Percentiles rank a stretch among this genome's conserved stretches.
phyloP scores from a whole-genome alignment of 2,888 invertebrate genomes.

The Ormyrus labotus region DNA sequence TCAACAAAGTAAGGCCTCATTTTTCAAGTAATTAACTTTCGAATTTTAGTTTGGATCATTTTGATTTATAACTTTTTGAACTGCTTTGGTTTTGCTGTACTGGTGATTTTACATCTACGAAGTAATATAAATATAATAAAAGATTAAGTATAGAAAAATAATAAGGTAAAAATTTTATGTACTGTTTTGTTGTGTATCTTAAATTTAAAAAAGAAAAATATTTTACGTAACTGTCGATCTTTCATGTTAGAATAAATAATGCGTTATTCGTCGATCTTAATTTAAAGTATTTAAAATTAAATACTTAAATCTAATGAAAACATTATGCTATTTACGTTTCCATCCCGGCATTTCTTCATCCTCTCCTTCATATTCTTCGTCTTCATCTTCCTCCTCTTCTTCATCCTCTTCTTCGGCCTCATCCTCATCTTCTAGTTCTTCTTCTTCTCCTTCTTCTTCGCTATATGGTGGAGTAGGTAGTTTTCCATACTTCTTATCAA shows the following conservation, averaged over 20 bases:
- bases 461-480: slow-evolving; percentile 77
- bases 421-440: slow-evolving; percentile 63
- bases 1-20: too few species aligned
- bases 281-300: too few species aligned
- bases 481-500: slow-evolving; percentile 86
- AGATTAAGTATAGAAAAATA: too few species aligned
- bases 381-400: slow-evolving; percentile 69
- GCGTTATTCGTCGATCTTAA: too few species aligned
- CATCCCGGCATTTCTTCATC: slow-evolving; percentile 62
- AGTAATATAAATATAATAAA: neutral
- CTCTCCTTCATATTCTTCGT: slow-evolving; percentile 54
- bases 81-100: neutral
- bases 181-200: neutral
- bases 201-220: neutral
- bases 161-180: neutral
- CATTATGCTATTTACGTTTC: slow-evolving; percentile 73
- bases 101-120: slow-evolving; percentile 11
- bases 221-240: slow-evolving; percentile 18
- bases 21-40: too few species aligned
- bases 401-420: slow-evolving; percentile 70
- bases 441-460: slow-evolving; percentile 70
- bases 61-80: neutral
- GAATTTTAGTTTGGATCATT: too few species aligned
- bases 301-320: too few species aligned
- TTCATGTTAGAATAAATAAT: slow-evolving; percentile 5